Percentiles rank a stretch among this genome's conserved stretches.
These are phyloP conservation scores for Vanessa atalanta DNA, from an alignment of 1,140 invertebrate genomes.

Conservation along the genomic window DNA sequence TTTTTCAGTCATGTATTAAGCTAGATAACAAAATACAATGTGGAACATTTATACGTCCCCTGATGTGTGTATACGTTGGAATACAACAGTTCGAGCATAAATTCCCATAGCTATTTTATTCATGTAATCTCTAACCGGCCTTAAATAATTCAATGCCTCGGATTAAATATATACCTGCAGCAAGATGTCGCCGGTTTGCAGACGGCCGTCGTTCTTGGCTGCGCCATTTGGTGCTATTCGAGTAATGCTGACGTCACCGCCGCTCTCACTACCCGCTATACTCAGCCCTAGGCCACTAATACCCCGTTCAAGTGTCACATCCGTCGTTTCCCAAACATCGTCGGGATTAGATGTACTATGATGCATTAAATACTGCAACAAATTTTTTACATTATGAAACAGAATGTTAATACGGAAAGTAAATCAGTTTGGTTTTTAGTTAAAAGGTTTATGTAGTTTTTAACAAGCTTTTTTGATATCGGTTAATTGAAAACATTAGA, in stretches of 20 bases:
- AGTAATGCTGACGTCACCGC: conserved; percentile 97
- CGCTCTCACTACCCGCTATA: conserved; percentile 84
- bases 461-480: too few relatives aligned
- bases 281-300: conserved; percentile 89
- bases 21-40: too few relatives aligned
- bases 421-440: too few relatives aligned
- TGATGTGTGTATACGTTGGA: not conserved
- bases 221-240: conserved; percentile 97
- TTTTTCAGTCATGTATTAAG: too few relatives aligned
- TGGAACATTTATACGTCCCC: too few relatives aligned
- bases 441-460: too few relatives aligned
- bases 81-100: not conserved
- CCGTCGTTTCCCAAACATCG: conserved; percentile 90
- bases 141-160: not conserved
- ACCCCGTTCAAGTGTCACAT: conserved; percentile 92
- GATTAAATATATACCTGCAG: conserved; percentile 71
- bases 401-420: not conserved
- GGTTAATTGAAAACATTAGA: too few relatives aligned
- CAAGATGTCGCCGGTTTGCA: conserved; percentile 82
- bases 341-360: conserved; percentile 57
- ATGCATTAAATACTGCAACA: conserved; percentile 34
- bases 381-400: not conserved
- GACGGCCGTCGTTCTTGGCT: conserved; percentile 87
- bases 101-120: not conserved
- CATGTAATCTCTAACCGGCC: not conserved